Evolutionary conservation across 2,113 vertebrate species (phyloP), one percentile per base, ranked within the genome.

Genomic region (Myocastor coypus): DNA sequence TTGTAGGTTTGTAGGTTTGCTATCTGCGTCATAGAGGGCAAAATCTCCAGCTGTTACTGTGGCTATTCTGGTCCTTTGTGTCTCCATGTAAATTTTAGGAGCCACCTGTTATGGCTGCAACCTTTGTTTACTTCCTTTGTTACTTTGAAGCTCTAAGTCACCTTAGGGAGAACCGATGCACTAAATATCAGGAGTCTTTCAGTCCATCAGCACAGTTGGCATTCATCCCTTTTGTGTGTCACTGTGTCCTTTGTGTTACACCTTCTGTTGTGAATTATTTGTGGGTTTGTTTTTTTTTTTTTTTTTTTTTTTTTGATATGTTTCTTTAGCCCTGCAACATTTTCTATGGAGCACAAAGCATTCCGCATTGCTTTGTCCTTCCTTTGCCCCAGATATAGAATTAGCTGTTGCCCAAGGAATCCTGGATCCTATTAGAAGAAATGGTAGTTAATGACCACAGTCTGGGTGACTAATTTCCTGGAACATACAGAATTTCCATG

Each of bases 231-330:
- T 50, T 73, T 3, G 55, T 73, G 3, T 32, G 19, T 68, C 46
- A 68, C 20, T 37, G 61, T 92, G 13, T 73, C 2, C 69, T 34
- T 87, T 75, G 11, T 77, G 77, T 50, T 34, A 28, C 32, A 82
- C 55, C 34, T 85, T 75, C 42, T 46, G 10, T 84, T 93, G 37
- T 57, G 50, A 93, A 91, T 87, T 40, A n/a, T n/a, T n/a, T n/a
- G n/a, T n/a, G n/a, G n/a, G n/a, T n/a, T n/a, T n/a, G n/a, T n/a
- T 19, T 16, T 28, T 57, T 75, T 30, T 66, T 55, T 83, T 87
- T 52, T 20, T 11, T 28, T 57, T 68, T 19, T 64, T 55, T n/a
- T 78, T 89, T 75, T 50, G 12, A n/a, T 83, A 24, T 22, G 9
- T 55, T 40, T 19, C 28, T 37, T 68, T 30, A 59, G 63, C 64